Percentiles rank a stretch among this genome's conserved stretches.
Conservation (phyloP, 92 coral and sea anemone species). For the Porites divaricata region DNA sequence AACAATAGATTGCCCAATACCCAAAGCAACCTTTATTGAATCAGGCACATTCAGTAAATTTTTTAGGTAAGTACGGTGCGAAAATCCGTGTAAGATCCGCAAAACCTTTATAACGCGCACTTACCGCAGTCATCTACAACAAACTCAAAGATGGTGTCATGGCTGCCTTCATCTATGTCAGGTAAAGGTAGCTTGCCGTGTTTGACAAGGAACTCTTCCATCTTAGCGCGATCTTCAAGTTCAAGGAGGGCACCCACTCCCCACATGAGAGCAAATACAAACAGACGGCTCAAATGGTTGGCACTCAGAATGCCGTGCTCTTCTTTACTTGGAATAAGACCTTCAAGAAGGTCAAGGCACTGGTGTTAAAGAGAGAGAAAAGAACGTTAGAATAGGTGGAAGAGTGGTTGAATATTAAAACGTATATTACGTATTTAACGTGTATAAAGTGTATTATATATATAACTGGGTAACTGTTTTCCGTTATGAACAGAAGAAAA, state of each 20-base stretch:
- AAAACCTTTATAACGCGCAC: not conserved
- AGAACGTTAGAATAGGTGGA: too few relatives aligned
- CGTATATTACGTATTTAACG: too few relatives aligned
- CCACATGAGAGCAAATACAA: conserved; percentile 91
- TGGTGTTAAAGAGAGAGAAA: not conserved
- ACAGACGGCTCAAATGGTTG: conserved; percentile 71
- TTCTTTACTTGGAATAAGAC: conserved; percentile 83
- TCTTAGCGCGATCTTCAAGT: conserved; percentile 86
- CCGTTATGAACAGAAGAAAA: too few relatives aligned
- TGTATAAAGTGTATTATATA: too few relatives aligned
- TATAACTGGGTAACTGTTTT: too few relatives aligned
- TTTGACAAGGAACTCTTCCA: conserved; percentile 80
- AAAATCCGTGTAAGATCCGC: too few relatives aligned
- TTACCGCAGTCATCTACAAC: conserved; percentile 79
- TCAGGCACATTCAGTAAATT: too few relatives aligned
- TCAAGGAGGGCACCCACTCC: conserved; percentile 92
- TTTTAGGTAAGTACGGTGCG: too few relatives aligned
- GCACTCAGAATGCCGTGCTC: conserved; percentile 81
- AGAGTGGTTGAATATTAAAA: too few relatives aligned
- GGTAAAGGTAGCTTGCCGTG: conserved; percentile 78
- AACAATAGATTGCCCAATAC: too few relatives aligned
- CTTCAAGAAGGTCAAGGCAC: conserved; percentile 86
- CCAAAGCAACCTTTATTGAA: too few relatives aligned
- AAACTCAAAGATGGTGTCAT: conserved; percentile 86
- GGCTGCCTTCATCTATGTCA: conserved; percentile 56